Evolutionary conservation across 2,797 vertebrate genomes (phyloP).

Genomic region (Passerculus sandwichensis): DNA sequence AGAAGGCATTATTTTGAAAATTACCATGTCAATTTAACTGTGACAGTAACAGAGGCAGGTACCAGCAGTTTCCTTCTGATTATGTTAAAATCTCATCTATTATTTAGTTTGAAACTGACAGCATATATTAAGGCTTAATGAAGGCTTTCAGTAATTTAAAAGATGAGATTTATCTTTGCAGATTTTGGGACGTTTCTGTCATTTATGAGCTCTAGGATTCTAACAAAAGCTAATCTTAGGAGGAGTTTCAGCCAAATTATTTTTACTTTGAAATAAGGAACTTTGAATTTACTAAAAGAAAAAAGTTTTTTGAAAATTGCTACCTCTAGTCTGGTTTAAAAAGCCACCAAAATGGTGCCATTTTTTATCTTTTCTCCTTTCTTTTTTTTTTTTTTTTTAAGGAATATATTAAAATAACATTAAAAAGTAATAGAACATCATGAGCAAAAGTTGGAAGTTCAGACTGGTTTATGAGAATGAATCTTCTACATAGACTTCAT

Average conservation of each 20-base stretch:
- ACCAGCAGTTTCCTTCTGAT: constrained; percentile 81
- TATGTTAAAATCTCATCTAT: constrained; percentile 87
- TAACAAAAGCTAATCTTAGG: constrained; percentile 71
- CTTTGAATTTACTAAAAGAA: neutral
- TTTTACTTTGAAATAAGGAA: constrained; percentile 60
- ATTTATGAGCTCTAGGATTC: constrained; percentile 61
- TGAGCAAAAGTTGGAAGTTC: neutral
- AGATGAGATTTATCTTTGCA: constrained; percentile 78
- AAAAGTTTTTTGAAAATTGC: neutral
- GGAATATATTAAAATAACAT: neutral
- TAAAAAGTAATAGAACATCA: neutral
- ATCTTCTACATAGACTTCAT: neutral
- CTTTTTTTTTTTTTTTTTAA: neutral
- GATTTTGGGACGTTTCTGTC: constrained; percentile 64
- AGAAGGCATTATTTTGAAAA: constrained; percentile 75
- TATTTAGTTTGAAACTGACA: constrained; percentile 86
- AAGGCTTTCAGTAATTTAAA: constrained; percentile 81
- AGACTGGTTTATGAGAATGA: constrained; percentile 4
- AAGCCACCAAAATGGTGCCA: neutral
- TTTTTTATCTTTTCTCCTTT: neutral
- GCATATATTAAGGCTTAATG: constrained; percentile 85
- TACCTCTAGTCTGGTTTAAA: neutral
- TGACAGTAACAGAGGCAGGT: constrained; percentile 79
- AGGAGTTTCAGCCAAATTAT: constrained; percentile 65
- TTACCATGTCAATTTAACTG: constrained; percentile 81